Percentiles rank a stretch among this genome's conserved stretches.
Conservation (phyloP, 2,888 invertebrate genomes). For the Lasioglossum lativentre region DNA sequence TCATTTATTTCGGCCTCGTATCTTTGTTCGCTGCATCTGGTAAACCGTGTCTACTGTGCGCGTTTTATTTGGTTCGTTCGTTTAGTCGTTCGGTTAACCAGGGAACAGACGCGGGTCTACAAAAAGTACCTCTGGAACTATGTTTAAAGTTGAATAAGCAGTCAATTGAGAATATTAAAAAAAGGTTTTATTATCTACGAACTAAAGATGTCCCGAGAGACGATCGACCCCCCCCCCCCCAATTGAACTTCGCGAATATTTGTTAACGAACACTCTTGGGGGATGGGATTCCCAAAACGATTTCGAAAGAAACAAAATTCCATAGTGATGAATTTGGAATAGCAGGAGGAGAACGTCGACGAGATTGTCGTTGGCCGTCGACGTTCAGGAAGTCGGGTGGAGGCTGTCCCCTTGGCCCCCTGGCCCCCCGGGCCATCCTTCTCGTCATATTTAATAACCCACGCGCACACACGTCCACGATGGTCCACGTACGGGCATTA, state of each 20-base stretch:
- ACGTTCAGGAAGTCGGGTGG: constrained; percentile 64
- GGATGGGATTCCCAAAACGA: neutral
- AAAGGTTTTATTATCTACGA: neutral
- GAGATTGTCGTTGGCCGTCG: constrained; percentile 54
- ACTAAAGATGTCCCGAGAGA: neutral
- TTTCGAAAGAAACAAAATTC: neutral
- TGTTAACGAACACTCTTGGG: neutral
- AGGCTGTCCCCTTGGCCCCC: constrained; percentile 7
- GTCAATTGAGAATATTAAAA: neutral
- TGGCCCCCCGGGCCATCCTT: constrained; percentile 35
- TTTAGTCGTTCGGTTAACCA: neutral
- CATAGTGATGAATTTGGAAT: neutral
- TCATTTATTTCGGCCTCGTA: neutral
- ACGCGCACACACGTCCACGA: constrained; percentile 69
- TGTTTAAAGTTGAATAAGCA: neutral
- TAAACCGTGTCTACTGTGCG: neutral
- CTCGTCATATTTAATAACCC: constrained; percentile 77
- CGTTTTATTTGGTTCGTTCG: neutral
- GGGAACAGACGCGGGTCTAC: neutral
- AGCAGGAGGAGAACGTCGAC: constrained; percentile 37
- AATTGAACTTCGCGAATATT: neutral
- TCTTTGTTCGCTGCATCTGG: neutral
- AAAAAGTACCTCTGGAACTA: neutral
- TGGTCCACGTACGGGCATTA: constrained; percentile 76
- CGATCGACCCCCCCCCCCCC: rapidly evolving